A percentile compares a stretch with the other conserved stretches of the same genome.
phyloP scores from a whole-genome alignment of 2,888 invertebrate species.

The Lumbricus terrestris region DNA sequence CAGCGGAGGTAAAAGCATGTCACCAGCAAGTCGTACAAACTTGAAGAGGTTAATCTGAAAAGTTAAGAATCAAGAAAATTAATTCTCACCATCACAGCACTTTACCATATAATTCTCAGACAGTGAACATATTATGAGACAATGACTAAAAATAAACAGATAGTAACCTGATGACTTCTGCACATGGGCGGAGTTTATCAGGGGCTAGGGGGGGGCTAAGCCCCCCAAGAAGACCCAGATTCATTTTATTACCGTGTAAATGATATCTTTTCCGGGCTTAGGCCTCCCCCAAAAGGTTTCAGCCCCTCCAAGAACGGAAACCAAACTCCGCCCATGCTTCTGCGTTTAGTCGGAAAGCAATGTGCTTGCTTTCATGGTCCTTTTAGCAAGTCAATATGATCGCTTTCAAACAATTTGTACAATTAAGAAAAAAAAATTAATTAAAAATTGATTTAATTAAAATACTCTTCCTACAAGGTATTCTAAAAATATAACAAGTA shows the following conservation, averaged over 20 bases:
- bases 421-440: not conserved
- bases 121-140: not conserved
- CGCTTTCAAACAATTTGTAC: not conserved
- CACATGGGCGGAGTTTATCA: too few species aligned
- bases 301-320: too few species aligned
- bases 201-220: too few species aligned
- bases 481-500: not conserved
- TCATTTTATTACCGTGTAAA: too few species aligned
- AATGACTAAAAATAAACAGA: not conserved
- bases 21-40: slow-evolving; percentile 84
- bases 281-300: too few species aligned
- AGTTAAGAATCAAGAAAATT: not conserved
- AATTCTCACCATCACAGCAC: not conserved
- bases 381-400: too few species aligned
- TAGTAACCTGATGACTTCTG: not conserved
- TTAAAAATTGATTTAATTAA: not conserved
- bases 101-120: not conserved
- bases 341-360: not conserved
- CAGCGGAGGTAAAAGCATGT: slow-evolving; percentile 77
- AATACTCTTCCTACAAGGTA: not conserved
- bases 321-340: too few species aligned
- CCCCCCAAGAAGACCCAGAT: too few species aligned
- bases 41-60: slow-evolving; percentile 69
- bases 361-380: too few species aligned
- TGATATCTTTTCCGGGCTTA: too few species aligned